Conservation (phyloP, 2,113 vertebrate species). For the Erinaceus europaeus region DNA sequence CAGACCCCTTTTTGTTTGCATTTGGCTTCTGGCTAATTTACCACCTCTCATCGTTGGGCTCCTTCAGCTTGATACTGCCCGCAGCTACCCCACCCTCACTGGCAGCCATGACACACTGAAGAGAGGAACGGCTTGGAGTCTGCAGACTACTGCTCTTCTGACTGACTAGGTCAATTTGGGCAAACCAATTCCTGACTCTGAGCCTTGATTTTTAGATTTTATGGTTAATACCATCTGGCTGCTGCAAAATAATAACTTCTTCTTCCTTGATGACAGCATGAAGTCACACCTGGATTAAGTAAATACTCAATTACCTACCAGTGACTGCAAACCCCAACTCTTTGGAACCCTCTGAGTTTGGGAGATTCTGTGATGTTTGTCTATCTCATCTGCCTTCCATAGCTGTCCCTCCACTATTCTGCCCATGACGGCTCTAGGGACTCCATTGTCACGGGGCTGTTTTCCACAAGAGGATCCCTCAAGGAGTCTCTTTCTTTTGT, state of each 20-base stretch:
- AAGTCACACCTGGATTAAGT: neutral
- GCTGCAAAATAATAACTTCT: neutral
- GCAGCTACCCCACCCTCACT: neutral
- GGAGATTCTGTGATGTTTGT: neutral
- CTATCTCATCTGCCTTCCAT: rapidly evolving
- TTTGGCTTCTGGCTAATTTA: neutral
- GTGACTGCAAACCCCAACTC: neutral
- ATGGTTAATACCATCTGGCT: neutral
- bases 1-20: neutral
- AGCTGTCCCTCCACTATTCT: neutral
- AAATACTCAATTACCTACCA: neutral
- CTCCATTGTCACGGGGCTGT: neutral
- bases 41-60: too few relatives aligned
- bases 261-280: neutral
- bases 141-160: rapidly evolving
- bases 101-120: neutral
- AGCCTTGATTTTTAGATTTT: neutral
- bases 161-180: neutral
- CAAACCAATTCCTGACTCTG: neutral
- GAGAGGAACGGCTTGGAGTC: neutral
- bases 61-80: neutral
- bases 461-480: neutral
- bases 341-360: too few relatives aligned
- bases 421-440: neutral
- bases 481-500: neutral